Conservation (phyloP, 2,797 vertebrate genomes). For the Leptatherina wallacei region DNA sequence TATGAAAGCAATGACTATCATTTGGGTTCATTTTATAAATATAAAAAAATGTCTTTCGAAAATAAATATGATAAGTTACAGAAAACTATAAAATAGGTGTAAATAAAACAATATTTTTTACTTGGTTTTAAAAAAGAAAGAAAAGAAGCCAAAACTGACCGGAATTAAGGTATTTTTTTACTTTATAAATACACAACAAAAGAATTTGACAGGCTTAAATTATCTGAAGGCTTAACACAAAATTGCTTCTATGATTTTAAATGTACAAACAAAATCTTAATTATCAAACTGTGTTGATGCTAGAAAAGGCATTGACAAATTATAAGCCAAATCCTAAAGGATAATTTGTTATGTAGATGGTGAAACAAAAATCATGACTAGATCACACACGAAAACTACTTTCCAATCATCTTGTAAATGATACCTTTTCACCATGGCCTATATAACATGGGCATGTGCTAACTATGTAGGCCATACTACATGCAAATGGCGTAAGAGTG, state of each 20-base stretch:
- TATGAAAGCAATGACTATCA: background rate
- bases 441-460: slow-evolving; percentile 52
- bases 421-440: slow-evolving; percentile 37
- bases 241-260: background rate
- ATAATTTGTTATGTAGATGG: slow-evolving; percentile 10
- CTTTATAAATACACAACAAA: background rate
- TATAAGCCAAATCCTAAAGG: slow-evolving; percentile 1
- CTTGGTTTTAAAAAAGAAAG: too few relatives aligned
- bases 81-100: background rate
- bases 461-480: slow-evolving; percentile 74
- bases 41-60: background rate
- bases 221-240: slow-evolving; percentile 17
- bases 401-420: slow-evolving; percentile 32
- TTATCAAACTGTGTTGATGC: background rate
- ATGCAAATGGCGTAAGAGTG: slow-evolving; percentile 77
- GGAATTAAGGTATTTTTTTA: background rate
- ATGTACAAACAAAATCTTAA: background rate
- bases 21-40: slow-evolving; percentile 1
- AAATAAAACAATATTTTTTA: background rate
- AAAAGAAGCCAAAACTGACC: background rate
- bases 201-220: background rate
- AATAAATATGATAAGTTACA: background rate
- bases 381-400: slow-evolving; percentile 33
- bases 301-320: slow-evolving; percentile 1
- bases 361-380: slow-evolving; percentile 30